These are phyloP conservation scores for Schizothorax lantsangensis DNA, from an alignment of 2,797 vertebrate species.

Conservation along the genomic window DNA sequence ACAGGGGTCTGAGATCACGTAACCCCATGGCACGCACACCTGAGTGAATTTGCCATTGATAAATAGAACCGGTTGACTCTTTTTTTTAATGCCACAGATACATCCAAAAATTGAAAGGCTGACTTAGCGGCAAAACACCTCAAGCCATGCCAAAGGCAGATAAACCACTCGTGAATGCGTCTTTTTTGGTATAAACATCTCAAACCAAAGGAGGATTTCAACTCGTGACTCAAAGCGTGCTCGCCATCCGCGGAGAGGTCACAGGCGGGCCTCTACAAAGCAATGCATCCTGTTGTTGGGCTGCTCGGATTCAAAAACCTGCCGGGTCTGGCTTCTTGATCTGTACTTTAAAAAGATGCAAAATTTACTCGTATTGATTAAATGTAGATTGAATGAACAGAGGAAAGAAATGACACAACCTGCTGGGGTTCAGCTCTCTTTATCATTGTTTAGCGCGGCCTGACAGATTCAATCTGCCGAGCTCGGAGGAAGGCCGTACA, in stretches of 20 bases:
- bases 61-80: slow-evolving; percentile 59
- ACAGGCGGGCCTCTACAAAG: neutral
- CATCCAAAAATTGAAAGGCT: slow-evolving; percentile 64
- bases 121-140: slow-evolving; percentile 53
- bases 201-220: slow-evolving; percentile 46
- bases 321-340: slow-evolving; percentile 70
- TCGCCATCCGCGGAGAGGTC: slow-evolving; percentile 27
- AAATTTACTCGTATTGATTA: slow-evolving; percentile 90
- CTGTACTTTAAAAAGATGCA: slow-evolving; percentile 81
- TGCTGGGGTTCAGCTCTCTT: slow-evolving; percentile 81
- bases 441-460: slow-evolving; percentile 86
- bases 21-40: slow-evolving; percentile 52
- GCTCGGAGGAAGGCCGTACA: slow-evolving; percentile 77
- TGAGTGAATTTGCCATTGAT: slow-evolving; percentile 64
- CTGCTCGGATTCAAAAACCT: slow-evolving; percentile 73
- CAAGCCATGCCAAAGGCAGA: slow-evolving; percentile 50
- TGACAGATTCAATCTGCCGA: slow-evolving; percentile 90
- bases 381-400: slow-evolving; percentile 86
- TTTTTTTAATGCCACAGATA: slow-evolving; percentile 57
- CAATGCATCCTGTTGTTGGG: slow-evolving; percentile 37
- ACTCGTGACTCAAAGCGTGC: neutral
- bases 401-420: slow-evolving; percentile 79
- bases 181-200: slow-evolving; percentile 56
- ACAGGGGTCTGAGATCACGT: slow-evolving; percentile 64
- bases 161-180: slow-evolving; percentile 54